Percentiles rank a stretch among this genome's conserved stretches.
phyloP scores from a whole-genome alignment of 2,888 invertebrate genomes.

The Drosophila fulvimacula region DNA sequence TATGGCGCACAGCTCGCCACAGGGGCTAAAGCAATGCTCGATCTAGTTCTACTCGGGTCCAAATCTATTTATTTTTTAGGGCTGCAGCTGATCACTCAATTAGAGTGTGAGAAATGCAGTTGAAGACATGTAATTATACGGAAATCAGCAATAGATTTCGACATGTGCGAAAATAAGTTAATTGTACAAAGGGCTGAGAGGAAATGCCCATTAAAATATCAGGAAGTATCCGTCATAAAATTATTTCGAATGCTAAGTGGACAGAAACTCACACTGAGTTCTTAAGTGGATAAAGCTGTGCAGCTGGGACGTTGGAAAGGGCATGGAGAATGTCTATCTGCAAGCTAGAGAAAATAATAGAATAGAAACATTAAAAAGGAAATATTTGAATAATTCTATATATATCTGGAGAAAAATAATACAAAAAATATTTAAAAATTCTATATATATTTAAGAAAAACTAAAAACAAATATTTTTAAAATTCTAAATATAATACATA shows the following conservation, averaged over 20 bases:
- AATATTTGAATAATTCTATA: too few species aligned
- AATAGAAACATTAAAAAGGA: too few species aligned
- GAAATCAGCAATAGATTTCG: constrained; percentile 43
- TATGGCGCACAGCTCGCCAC: constrained; percentile 56
- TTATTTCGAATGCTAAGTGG: constrained; percentile 6
- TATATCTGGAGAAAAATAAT: too few species aligned
- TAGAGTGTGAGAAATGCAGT: constrained; percentile 56
- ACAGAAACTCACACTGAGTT: constrained; percentile 24
- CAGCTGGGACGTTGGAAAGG: neutral
- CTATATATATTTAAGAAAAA: too few species aligned
- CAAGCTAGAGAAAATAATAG: too few species aligned
- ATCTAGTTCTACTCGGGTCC: constrained; percentile 13
- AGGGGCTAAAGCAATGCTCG: constrained; percentile 42
- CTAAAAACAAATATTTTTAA: too few species aligned
- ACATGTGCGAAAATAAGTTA: constrained; percentile 45
- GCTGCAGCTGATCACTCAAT: constrained; percentile 69
- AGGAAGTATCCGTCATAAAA: constrained; percentile 17
- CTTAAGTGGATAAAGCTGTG: constrained; percentile 27
- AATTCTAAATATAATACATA: too few species aligned
- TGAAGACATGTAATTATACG: constrained; percentile 52
- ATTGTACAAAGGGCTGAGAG: constrained; percentile 22
- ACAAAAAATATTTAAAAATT: neutral
- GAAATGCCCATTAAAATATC: constrained; percentile 2
- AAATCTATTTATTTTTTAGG: constrained; percentile 7
- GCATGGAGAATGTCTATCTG: neutral